Percentiles rank a stretch among this genome's conserved stretches.
These are phyloP conservation scores for Rhinogobius similis DNA, from an alignment of 2,113 vertebrate genomes.

Conservation along the genomic window DNA sequence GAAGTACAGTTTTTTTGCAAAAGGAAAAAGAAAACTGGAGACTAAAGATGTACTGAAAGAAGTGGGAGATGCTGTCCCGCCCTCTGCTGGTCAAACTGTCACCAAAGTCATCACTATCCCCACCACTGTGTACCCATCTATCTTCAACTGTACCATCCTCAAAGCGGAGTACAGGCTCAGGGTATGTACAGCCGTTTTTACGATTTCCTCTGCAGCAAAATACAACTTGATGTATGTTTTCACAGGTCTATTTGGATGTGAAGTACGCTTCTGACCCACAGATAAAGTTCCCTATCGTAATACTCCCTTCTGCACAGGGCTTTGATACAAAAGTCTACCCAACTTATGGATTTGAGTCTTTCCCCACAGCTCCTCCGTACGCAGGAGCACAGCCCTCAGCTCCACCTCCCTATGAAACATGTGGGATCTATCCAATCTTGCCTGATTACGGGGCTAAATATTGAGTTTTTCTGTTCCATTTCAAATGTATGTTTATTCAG, in stretches of 20 bases:
- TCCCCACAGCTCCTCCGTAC: slow-evolving; percentile 2
- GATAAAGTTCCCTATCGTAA: slow-evolving; percentile 57
- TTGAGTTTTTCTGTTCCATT: background rate
- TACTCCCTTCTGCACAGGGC: slow-evolving; percentile 25
- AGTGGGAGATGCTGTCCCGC: slow-evolving; percentile 50
- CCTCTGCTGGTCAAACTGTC: slow-evolving; percentile 39
- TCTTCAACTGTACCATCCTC: slow-evolving; percentile 62
- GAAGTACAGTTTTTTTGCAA: slow-evolving; percentile 62
- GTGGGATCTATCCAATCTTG: slow-evolving; percentile 27
- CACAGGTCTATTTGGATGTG: slow-evolving; percentile 64
- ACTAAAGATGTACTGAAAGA: slow-evolving; percentile 61
- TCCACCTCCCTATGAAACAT: slow-evolving; percentile 23
- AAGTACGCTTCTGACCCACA: slow-evolving; percentile 53
- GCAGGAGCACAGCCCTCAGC: slow-evolving; percentile 15
- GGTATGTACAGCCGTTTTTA: slow-evolving; percentile 30
- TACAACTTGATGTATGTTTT: background rate
- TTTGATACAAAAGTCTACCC: slow-evolving; percentile 6
- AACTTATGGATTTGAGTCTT: slow-evolving; percentile 16
- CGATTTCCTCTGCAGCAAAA: background rate
- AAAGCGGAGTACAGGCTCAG: slow-evolving; percentile 63
- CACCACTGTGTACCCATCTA: slow-evolving; percentile 20
- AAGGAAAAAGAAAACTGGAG: slow-evolving; percentile 32
- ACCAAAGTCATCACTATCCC: slow-evolving; percentile 61
- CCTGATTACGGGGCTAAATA: slow-evolving; percentile 1
- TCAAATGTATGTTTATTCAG: background rate